Conservation (phyloP, 2,113 vertebrate genomes). For the Danio rerio region DNA sequence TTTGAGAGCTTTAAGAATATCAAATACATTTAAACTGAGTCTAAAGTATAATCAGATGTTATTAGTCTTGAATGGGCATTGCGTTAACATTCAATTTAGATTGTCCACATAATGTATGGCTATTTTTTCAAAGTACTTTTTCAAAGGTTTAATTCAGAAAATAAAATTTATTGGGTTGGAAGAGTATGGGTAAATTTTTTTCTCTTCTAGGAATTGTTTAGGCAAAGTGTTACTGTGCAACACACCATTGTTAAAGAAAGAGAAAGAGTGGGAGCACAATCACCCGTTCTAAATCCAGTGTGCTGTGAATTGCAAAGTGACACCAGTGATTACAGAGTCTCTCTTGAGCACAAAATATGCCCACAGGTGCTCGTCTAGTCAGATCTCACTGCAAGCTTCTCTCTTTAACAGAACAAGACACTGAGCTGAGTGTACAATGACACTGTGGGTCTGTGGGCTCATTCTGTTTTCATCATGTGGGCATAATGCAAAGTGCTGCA, state of each 20-base stretch:
- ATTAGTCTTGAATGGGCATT: neutral
- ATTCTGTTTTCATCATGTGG: slow-evolving; percentile 21
- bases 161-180: neutral
- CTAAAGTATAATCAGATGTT: neutral
- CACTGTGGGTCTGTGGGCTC: slow-evolving; percentile 10
- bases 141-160: neutral
- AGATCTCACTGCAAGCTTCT: neutral
- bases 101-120: neutral
- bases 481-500: neutral
- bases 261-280: slow-evolving; percentile 1
- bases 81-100: no score
- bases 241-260: slow-evolving; percentile 5
- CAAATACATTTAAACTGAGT: neutral
- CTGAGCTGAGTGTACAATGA: neutral
- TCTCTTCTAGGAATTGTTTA: slow-evolving; percentile 10
- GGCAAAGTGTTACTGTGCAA: neutral
- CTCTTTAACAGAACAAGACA: neutral
- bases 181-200: neutral
- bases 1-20: neutral
- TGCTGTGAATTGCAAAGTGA: slow-evolving; percentile 9
- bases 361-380: slow-evolving; percentile 7
- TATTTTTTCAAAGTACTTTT: neutral
- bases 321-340: slow-evolving; percentile 3
- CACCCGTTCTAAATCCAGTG: neutral
- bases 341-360: slow-evolving; percentile 12